These are phyloP conservation scores for Ashinkailepas kermadecensis DNA, from an alignment of 2,888 invertebrate species.

Conservation along the genomic window DNA sequence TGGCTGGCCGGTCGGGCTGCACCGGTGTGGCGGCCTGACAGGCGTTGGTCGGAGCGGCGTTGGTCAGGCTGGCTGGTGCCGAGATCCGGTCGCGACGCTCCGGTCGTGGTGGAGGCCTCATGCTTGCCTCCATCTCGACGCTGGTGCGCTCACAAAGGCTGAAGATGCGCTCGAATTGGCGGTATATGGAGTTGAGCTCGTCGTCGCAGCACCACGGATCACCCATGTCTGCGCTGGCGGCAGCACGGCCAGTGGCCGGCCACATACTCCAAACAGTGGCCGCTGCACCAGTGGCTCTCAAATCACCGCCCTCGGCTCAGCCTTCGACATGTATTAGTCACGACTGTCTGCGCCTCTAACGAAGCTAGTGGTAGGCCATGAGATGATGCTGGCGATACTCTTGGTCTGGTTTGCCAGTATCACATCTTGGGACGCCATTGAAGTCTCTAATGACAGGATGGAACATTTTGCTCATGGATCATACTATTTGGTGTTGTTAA, in stretches of 20 bases:
- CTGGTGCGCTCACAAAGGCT: neutral
- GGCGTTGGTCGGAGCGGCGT: neutral
- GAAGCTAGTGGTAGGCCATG: too few relatives aligned
- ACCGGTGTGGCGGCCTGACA: neutral
- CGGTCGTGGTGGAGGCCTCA: constrained; percentile 43
- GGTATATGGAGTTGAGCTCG: neutral
- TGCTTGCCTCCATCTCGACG: neutral
- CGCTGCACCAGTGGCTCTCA: constrained; percentile 52
- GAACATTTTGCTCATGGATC: too few relatives aligned
- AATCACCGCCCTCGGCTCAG: constrained; percentile 42
- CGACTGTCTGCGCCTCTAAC: constrained; percentile 64
- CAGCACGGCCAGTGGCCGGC: constrained; percentile 37
- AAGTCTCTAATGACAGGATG: too few relatives aligned
- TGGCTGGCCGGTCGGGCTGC: constrained; percentile 44
- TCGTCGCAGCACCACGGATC: neutral
- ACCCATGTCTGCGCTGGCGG: neutral
- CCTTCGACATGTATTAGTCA: too few relatives aligned
- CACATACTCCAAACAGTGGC: constrained; percentile 67
- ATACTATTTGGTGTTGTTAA: too few relatives aligned
- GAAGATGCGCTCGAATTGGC: neutral
- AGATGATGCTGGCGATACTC: too few relatives aligned
- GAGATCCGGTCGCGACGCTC: constrained; percentile 46
- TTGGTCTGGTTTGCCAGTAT: too few relatives aligned
- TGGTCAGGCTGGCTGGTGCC: constrained; percentile 38
- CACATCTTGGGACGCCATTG: too few relatives aligned